These are phyloP conservation scores for Cosmopolites sordidus DNA, from an alignment of 2,888 invertebrate genomes.

Conservation along the genomic window DNA sequence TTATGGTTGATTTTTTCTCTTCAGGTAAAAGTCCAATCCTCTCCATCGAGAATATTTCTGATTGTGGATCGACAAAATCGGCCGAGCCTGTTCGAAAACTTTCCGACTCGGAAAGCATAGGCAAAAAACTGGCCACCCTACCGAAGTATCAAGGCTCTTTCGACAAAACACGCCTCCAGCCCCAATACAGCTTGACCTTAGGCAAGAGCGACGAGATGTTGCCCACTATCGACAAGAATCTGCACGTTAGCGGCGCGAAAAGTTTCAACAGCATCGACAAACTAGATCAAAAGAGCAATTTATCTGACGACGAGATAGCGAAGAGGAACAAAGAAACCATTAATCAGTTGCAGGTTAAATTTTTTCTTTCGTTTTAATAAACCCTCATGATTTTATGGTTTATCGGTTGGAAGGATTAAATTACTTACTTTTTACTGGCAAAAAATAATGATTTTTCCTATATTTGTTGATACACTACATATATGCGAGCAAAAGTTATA, in stretches of 20 bases:
- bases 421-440: no score
- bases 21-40: slow-evolving; percentile 47
- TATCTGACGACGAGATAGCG: slow-evolving; percentile 47
- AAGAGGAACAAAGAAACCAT: slow-evolving; percentile 45
- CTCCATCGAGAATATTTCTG: slow-evolving; percentile 49
- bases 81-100: slow-evolving; percentile 43
- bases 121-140: slow-evolving; percentile 48
- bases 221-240: slow-evolving; percentile 33
- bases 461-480: no score
- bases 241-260: slow-evolving; percentile 38
- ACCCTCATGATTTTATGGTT: no score
- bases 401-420: no score
- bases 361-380: background rate
- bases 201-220: slow-evolving; percentile 47
- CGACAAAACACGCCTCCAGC: slow-evolving; percentile 43
- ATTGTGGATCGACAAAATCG: slow-evolving; percentile 41
- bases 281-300: slow-evolving; percentile 36
- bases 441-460: no score
- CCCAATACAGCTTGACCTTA: slow-evolving; percentile 44
- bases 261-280: slow-evolving; percentile 45
- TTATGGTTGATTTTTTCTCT: no score
- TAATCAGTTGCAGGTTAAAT: slow-evolving; percentile 42
- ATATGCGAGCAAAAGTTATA: no score
- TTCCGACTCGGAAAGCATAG: slow-evolving; percentile 49
- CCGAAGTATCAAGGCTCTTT: slow-evolving; percentile 47